These are phyloP conservation scores for Tyto alba DNA, from an alignment of 2,113 vertebrate genomes.

Conservation along the genomic window DNA sequence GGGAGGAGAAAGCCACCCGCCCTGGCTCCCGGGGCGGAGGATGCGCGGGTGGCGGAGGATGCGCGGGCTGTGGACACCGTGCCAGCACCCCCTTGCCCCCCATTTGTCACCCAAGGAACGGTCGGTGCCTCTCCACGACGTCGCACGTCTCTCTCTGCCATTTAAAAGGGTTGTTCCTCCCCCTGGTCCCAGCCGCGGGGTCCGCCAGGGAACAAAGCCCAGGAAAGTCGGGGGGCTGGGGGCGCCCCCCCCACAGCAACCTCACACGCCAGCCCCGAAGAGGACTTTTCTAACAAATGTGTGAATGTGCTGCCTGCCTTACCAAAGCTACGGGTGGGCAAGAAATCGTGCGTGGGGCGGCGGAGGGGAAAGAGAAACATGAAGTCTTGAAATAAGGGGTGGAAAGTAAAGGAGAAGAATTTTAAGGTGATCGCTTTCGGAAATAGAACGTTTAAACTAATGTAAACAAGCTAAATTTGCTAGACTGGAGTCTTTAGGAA, in stretches of 20 bases:
- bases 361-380: too few species aligned
- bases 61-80: not conserved
- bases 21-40: not conserved
- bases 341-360: not conserved
- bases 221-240: not conserved
- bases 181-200: rapidly evolving
- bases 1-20: rapidly evolving
- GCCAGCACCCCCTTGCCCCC: not conserved
- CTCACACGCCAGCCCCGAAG: not conserved
- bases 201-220: not conserved
- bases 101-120: rapidly evolving
- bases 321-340: not conserved
- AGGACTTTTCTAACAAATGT: not conserved
- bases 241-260: not conserved
- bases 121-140: not conserved
- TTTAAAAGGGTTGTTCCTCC: not conserved
- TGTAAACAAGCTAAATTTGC: not conserved
- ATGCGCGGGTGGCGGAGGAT: not conserved
- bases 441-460: not conserved
- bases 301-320: not conserved
- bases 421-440: not conserved
- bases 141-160: rapidly evolving
- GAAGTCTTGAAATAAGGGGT: not conserved
- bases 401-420: not conserved
- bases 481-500: not conserved